Evolutionary conservation across 1,140 invertebrate genomes (phyloP).

Genomic region (Drosophila subobscura): DNA sequence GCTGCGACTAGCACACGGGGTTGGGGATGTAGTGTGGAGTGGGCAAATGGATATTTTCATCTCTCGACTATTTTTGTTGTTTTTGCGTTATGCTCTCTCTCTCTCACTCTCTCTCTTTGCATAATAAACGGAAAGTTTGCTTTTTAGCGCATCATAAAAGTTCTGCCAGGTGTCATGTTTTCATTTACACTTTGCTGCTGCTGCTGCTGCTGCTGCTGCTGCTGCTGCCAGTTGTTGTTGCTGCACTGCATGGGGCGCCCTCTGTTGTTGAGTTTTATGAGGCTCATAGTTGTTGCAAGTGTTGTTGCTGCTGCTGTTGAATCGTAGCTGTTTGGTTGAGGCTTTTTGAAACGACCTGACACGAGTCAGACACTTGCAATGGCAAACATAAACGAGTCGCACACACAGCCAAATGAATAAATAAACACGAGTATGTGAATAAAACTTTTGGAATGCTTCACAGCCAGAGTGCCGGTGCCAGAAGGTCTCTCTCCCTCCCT

Average conservation of each 20-base stretch:
- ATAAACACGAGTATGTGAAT: constrained; percentile 44
- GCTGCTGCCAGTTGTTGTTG: constrained; percentile 12
- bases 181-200: constrained; percentile 72
- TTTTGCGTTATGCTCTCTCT: constrained; percentile 23
- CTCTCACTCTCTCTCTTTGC: constrained; percentile 22
- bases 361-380: constrained; percentile 48
- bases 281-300: constrained; percentile 8
- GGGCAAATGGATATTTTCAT: background rate
- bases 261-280: constrained; percentile 49
- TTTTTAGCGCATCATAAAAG: constrained; percentile 72
- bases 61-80: constrained; percentile 8
- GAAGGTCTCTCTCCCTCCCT: no score
- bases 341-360: constrained; percentile 39
- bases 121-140: constrained; percentile 69
- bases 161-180: constrained; percentile 78
- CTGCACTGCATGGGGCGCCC: constrained; percentile 38
- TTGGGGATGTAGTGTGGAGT: no score
- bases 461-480: constrained; percentile 1
- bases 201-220: constrained; percentile 1
- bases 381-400: constrained; percentile 26
- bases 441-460: constrained; percentile 47
- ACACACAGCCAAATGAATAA: constrained; percentile 34
- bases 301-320: constrained; percentile 14
- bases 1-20: no score
- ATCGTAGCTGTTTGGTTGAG: constrained; percentile 20